Base-by-base conservation (phyloP, 2,888 invertebrate species). In the Aleiodes leptofemur region DNA sequence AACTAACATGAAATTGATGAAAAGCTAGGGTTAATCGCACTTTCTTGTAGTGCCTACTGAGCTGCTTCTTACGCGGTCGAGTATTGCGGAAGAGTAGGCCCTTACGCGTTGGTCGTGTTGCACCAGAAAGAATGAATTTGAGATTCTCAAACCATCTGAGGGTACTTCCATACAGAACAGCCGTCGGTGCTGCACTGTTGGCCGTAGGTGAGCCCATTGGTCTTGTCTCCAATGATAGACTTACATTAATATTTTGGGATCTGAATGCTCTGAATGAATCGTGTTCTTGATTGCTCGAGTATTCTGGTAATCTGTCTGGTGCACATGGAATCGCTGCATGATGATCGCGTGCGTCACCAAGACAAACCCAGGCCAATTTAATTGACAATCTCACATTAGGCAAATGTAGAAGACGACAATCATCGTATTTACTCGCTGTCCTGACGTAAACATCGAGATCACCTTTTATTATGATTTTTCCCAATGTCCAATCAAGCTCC, bases 401-500 rank as follows among this genome's bases (percentile, higher is more conserved):
- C 82, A 99, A 92, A 86, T 97, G 96, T 50, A 99, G 90, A 80
- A 99, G 92, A 70, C 97, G 94, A 86, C 98, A 98, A 90, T 99
- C 99, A 90, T 99, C 99, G 90, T 99, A 99, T 89, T 99, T 98
- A 77, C 98, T 98, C 0, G 99, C 99, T 0, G 99, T 99, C 75
- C 98, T 93, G 1, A 98, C 97, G 85, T 95, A 97, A 83, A 99
- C 96, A 90, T 98, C 97, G 76, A 99, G 90, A 86, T 98, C 96
- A 3, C 98, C 98, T 85, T 97, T 96, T 85, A 97, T 95, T 69
- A 97, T 94, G 75, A 97, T 95, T 90, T 96, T 96, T 0, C 96
- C 97, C 88, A 97, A 97, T 0, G 97, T 97, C 98, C 99, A 99
- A 84, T 99, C 98, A 86, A 99, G 94, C 48, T 96, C 95, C 4